Evolutionary conservation across 2,888 invertebrate species (phyloP).

Genomic region (Platerodrilus igneus): DNA sequence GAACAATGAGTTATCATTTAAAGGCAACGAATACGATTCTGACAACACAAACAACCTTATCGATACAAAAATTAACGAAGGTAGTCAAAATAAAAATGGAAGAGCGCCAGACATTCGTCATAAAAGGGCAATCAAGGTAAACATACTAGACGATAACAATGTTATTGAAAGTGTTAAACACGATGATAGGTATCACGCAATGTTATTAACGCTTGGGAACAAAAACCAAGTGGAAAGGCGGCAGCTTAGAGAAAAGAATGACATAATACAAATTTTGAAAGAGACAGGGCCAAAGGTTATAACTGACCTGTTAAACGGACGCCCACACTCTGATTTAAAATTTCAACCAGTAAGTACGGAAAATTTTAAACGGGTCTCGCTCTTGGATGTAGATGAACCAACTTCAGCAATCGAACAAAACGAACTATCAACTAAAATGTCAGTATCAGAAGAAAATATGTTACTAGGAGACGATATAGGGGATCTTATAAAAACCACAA

Average conservation of each 20-base stretch:
- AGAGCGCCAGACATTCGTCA: constrained; percentile 3
- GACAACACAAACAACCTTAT: too few relatives aligned
- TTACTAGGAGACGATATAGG: background rate
- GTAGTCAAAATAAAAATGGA: background rate
- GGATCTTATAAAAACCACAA: background rate
- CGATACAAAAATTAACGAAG: too few relatives aligned
- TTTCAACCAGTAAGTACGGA: too few relatives aligned
- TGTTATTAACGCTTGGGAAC: constrained; percentile 20
- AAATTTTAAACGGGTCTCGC: too few relatives aligned
- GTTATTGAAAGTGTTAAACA: constrained; percentile 19
- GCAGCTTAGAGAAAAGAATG: constrained; percentile 11
- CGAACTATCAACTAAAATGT: constrained; percentile 22
- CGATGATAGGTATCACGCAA: constrained; percentile 13
- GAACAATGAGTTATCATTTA: too few relatives aligned
- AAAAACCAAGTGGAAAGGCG: too few relatives aligned
- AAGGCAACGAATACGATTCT: too few relatives aligned
- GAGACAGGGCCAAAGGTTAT: too few relatives aligned
- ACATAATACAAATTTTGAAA: constrained; percentile 3
- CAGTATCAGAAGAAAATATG: background rate
- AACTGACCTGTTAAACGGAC: too few relatives aligned
- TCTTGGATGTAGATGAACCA: constrained; percentile 33
- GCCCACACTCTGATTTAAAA: too few relatives aligned
- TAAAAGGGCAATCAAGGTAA: constrained; percentile 17
- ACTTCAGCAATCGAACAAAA: constrained; percentile 35
- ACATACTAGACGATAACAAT: constrained; percentile 21